Conservation (phyloP, 1,140 invertebrate species). For the Cyclina sinensis region DNA sequence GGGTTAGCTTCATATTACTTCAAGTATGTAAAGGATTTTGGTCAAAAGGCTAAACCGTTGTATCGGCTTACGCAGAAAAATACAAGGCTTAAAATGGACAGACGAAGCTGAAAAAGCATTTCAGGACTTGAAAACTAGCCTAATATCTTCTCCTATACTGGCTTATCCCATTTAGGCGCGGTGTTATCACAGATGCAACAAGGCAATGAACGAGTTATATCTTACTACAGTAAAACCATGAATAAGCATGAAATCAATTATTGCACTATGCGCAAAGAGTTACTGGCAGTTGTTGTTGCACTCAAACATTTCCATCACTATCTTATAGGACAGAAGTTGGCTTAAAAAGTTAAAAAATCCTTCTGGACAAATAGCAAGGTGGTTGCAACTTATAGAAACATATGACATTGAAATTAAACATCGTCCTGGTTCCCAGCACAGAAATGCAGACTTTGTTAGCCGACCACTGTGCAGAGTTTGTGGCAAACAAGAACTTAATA, state of each 20-base stretch:
- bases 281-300: conserved; percentile 56
- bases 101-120: background rate
- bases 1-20: background rate
- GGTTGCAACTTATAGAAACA: conserved; percentile 73
- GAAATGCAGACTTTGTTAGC: background rate
- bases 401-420: conserved; percentile 72
- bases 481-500: background rate
- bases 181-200: conserved; percentile 77
- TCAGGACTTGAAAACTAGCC: background rate
- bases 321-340: conserved; percentile 71
- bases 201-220: conserved; percentile 66
- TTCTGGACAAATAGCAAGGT: conserved; percentile 75
- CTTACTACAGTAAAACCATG: conserved; percentile 69
- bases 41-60: background rate
- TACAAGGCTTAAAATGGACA: no score
- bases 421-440: background rate
- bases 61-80: background rate
- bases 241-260: conserved; percentile 87
- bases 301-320: conserved; percentile 70
- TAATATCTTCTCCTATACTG: background rate
- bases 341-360: conserved; percentile 66
- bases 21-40: background rate
- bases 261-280: conserved; percentile 70
- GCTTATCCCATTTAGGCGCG: conserved; percentile 62
- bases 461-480: background rate